These are phyloP conservation scores for Cassiopea andromeda DNA, from an alignment of 30 jellyfish, hydroid and myxozoan genomes.

Conservation along the genomic window DNA sequence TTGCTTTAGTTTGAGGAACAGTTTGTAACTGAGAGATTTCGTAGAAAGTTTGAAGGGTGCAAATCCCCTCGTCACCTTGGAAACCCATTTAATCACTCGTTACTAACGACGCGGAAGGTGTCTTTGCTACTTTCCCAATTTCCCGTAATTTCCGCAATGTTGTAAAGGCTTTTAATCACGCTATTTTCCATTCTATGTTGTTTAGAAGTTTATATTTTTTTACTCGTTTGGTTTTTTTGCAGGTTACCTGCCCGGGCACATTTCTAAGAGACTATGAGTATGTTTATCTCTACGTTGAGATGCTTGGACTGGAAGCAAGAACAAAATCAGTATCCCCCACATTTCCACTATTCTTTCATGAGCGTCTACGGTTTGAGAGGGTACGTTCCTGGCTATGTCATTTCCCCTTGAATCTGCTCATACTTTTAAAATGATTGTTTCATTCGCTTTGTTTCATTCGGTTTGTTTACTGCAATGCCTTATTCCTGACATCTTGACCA, in stretches of 20 bases:
- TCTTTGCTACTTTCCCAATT: background rate
- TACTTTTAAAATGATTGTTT: too few species aligned
- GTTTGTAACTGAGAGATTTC: background rate
- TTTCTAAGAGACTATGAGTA: conserved; percentile 94
- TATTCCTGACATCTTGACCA: too few species aligned
- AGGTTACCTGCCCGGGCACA: conserved; percentile 99
- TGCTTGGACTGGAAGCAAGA: conserved; percentile 98
- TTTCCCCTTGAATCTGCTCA: too few species aligned
- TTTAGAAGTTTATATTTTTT: too few species aligned
- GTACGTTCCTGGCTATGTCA: conserved; percentile 47
- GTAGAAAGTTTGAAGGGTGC: background rate
- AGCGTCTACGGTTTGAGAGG: conserved; percentile 90
- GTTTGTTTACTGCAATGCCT: too few species aligned
- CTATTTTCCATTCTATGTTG: too few species aligned
- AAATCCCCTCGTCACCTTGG: conserved; percentile 7
- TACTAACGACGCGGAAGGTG: conserved; percentile 86
- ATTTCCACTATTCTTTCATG: conserved; percentile 96
- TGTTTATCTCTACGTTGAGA: conserved; percentile 90
- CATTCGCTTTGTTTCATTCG: too few species aligned
- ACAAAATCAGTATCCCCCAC: conserved; percentile 99
- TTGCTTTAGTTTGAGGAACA: background rate
- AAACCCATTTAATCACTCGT: conserved; percentile 38
- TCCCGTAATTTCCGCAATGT: background rate
- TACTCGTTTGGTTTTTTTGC: background rate
- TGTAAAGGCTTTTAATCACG: too few species aligned